Base-by-base conservation (phyloP, 2,113 vertebrate genomes). In the Seriola dumerili region DNA sequence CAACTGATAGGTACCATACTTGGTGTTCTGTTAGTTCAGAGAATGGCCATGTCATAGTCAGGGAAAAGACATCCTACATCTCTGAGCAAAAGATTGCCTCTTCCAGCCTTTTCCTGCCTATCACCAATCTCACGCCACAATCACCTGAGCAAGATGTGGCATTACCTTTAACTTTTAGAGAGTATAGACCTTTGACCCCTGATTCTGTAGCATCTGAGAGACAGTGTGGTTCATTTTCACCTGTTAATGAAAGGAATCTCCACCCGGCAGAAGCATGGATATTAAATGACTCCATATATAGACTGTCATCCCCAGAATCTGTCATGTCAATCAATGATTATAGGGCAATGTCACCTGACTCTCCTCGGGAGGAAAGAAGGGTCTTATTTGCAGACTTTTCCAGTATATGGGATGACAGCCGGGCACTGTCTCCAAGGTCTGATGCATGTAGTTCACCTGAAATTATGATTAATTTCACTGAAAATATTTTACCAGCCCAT, bases 261-360 rank as follows among this genome's bases (percentile, higher is more conserved):
- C 72, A 68, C 38, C 52, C 71, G 75, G 6, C 50, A 57, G 75
- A 89, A 5, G 2, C 48, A 61, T 85, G 76, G 75, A 21, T 73
- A 23, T 72, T 82, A 29, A 64, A 83, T 80, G 80, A 82, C 32
- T 16, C 16, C 4, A 55, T 75, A 54, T 7, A 16, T 29, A 92
- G 90, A 84, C 19, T 64, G 5, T 83, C 85, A 3, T 91, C 93
- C 69, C 88, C 92, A 19, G 93, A 94, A 63, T 94, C 88, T 65
- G 83, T 93, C 8, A 91, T 91, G 90, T 92, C 92, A 63, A 3
- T 92, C n/a, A 50, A 72, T 71, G 89, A 91, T 81, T 92, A 89
- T 59, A 90, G 89, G 63, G 87, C 88, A 84, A 85, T 84, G 81
- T 91, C 92, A 64, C 86, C 90, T 48, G 92, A 93, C 72, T 92